Evolutionary conservation across 2,113 vertebrate genomes (phyloP), one percentile per base, ranked within the genome.

Genomic region (Cyrtonyx montezumae): DNA sequence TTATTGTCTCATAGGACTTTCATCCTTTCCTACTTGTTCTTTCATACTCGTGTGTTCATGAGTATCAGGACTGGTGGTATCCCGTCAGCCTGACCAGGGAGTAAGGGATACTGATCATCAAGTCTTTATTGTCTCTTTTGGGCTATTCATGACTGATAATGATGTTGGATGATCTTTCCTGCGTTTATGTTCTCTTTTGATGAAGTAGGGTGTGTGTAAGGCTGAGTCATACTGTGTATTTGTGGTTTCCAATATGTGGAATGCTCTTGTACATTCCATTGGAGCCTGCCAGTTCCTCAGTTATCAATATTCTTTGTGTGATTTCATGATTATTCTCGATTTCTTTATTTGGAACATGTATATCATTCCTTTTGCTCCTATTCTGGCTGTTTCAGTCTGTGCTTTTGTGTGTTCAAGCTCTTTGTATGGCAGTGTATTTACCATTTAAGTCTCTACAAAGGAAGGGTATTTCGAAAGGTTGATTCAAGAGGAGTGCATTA

Each of bases 211-310:
- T 0, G 0, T 32, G 56, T 18, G 5, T 23, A 4, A 9, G 56
- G 3, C 15, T 56, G 34, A 78, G 34, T 89, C 21, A 28, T 46
- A 21, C 0, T 0, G 0, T 1, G 0, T 63, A 8, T 68, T 87
- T 84, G 11, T 1, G 3, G 46, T 43, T 84, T 43, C 3, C 2
- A 30, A 9, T 79, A 9, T 1, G 2, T 49, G 26, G 7, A 68
- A 45, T 1, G 1, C 3, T 75, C 23, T 61, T 36, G 34, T 22
- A 25, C 11, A 8, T 6, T 66, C 11, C 5, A 20, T 5, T 16
- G 13, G 32, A 32, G 23, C 32, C 32, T 90, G 30, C 30, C 26
- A 42, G 42, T 48, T 90, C 16, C 7, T 30, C 79, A 32, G n/a
- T 79, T 86, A 43, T 0, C 14, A 46, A 0, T 59, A 18, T 21